Conservation (phyloP, 30 jellyfish, hydroid and myxozoan species). For the Aurelia aurita complex sp. Pacific region DNA sequence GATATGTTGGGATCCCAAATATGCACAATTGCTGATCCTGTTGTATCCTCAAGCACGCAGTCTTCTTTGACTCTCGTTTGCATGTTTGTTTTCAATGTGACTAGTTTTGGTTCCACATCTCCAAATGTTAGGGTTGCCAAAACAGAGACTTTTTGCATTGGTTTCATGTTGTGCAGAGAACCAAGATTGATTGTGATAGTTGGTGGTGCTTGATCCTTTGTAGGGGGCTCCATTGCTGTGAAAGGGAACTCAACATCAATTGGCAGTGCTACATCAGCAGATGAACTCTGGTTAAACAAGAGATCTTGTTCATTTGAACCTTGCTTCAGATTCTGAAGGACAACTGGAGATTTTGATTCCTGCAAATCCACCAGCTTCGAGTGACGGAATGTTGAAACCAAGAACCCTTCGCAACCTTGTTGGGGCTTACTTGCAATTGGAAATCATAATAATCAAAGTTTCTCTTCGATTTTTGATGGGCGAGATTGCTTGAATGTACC, state of each 20-base stretch:
- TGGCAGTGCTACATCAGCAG: not conserved
- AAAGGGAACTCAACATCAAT: not conserved
- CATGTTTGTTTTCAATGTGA: not conserved
- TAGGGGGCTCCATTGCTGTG: not conserved
- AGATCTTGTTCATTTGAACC: not conserved
- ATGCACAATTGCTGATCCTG: too few relatives aligned
- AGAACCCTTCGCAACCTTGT: constrained; percentile 2
- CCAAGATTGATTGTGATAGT: constrained; percentile 1
- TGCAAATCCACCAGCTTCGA: not conserved
- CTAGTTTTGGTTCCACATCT: not conserved
- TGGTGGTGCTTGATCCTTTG: not conserved
- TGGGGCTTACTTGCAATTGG: constrained; percentile 26
- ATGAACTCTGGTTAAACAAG: not conserved
- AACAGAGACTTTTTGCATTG: not conserved
- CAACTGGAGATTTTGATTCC: not conserved
- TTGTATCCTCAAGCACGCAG: constrained; percentile 11
- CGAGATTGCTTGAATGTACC: too few relatives aligned
- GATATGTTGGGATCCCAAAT: too few relatives aligned
- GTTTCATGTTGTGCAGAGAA: not conserved
- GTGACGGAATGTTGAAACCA: not conserved
- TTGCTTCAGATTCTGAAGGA: not conserved
- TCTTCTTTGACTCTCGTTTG: constrained; percentile 14
- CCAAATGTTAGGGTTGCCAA: constrained; percentile 11
- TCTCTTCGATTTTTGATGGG: not conserved
- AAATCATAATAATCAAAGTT: constrained; percentile 12